Base-by-base conservation (phyloP, 2,888 invertebrate species). In the Lampropteryx suffumata region DNA sequence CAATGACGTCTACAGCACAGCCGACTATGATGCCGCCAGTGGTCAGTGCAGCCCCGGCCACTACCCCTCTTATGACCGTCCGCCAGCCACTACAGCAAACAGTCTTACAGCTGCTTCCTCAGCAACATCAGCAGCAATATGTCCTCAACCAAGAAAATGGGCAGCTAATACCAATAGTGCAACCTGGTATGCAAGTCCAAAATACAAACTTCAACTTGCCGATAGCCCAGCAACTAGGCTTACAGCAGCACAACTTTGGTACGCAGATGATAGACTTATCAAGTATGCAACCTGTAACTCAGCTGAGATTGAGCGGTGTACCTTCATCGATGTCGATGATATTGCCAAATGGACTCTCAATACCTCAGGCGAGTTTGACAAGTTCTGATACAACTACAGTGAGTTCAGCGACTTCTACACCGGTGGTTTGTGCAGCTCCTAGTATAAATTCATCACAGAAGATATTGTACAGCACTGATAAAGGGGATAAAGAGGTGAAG, bases 271-370 rank as follows among this genome's bases (percentile, higher is more conserved):
- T 90, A 9, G 90, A 90, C 64, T 67, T 90, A 58, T 85, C 89
- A 6, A 84, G 67, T 52, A 86, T 90, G 84, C 90, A 90, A 55
- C 90, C 89, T 67, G 83, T 89, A 0, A 89, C 89, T 8, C 90
- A 89, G 45, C 61, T 90, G 29, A 57, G 90, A 21, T 57, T 90
- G 30, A 87, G 87, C 56, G 86, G 89, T 12, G 86, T 85, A 1
- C 89, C 89, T 2, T 84, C 86, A 27, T 87, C 90, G 10, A 89
- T 90, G 89, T 88, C 89, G 28, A 90, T 89, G 89, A 81, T 90
- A 57, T 65, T 89, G 28, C 89, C 87, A 0, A 90, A 89, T 65
- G 84, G 88, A 0, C 53, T 86, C 1, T 64, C 81, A 7, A 82
- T 88, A 56, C 87, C 88, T 1, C 89, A 88, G 76, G 82, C 84